Base-by-base conservation (phyloP, 2,797 vertebrate species). In the Aldrovandia affinis region DNA sequence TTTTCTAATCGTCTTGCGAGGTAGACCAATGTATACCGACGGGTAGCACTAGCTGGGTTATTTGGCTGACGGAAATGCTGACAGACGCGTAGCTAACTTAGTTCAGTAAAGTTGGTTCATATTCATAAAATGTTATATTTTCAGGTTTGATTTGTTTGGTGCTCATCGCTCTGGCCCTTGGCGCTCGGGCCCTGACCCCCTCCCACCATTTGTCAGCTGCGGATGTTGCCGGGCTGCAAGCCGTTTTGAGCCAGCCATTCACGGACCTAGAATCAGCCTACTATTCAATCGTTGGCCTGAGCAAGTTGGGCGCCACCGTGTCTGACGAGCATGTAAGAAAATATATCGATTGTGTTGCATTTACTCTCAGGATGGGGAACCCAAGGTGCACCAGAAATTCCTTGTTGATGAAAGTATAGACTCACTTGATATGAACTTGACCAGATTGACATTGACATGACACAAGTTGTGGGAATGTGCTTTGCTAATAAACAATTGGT, bases 171-270 rank as follows among this genome's bases (percentile, higher is more conserved):
- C 83, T 97, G 90, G 88, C 94, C 87, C 89, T 95, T 1, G 87
- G 90, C 85, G 92, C 89, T 80, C 95, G 91, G 86, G 95, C 96
- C 44, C 92, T 98, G 89, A 96, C 95, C 2, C 97, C 97, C 44
- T 94, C 95, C 28, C 97, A 99, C 89, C 96, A 96, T 88, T 96
- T 99, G 81, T 95, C 95, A 28, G 89, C 92, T 78, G 89, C 95
- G 0, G 98, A 99, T 75, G 94, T 99, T 91, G 94, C 94, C 59
- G 94, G 98, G 86, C 93, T 99, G 84, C 95, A 95, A 87, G 93
- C 84, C 84, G 89, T 93, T 0, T 90, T 99, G 88, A 95, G 94
- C 88, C 96, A 95, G 68, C 96, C 96, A 0, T 95, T 96, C 87
- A 86, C 90, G 18, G 95, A 96, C 83, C 88, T 99, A 87, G 96